Base-by-base conservation (phyloP, 2,888 invertebrate species). In the Amiota minor region DNA sequence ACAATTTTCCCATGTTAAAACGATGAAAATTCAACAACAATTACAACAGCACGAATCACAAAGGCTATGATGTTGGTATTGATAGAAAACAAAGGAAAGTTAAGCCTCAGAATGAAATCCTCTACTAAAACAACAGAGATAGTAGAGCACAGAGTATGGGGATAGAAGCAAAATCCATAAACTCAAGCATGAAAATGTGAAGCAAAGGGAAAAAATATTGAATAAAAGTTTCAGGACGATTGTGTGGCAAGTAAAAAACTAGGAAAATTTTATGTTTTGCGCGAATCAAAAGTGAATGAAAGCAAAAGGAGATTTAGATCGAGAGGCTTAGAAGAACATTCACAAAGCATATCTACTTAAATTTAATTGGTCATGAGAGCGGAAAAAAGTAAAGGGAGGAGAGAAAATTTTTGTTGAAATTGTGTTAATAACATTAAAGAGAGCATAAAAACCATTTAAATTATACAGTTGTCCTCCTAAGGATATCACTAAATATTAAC, bases 1-100 rank as follows among this genome's bases (percentile, higher is more conserved):
- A 76, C 76, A 75, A 78, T 77, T 76, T 77, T 71, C 74, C 67
- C 53, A 68, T 68, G 23, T 23, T n/a, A 47, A 65, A 65, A 16
- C 46, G 47, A 47, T 18, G 47, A 65, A 53, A 14, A 53, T 53
- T 1, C 0, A 53, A 53, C 14, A 53, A 53, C 14, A 10, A 53
- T 18, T 23, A 11, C 61, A 20, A 50, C 20, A 50, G 11, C 49
- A 47, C 16, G 9, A 20, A 50, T 10, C 12, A 16, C 47, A 10
- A 67, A 20, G 50, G 49, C 12, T 18, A 67, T n/a, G 50, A 50
- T 6, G 12, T 12, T 47, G 50, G 23, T 65, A n/a, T 62, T n/a
- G 65, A 47, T 65, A 65, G 65, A 65, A 65, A 65, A 65, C 65
- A 65, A 65, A 47, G 20, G 65, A 49, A 49, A 12, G 53, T 53